Conservation (phyloP, 1,140 invertebrate species). For the Muscidifurax raptorellus region DNA sequence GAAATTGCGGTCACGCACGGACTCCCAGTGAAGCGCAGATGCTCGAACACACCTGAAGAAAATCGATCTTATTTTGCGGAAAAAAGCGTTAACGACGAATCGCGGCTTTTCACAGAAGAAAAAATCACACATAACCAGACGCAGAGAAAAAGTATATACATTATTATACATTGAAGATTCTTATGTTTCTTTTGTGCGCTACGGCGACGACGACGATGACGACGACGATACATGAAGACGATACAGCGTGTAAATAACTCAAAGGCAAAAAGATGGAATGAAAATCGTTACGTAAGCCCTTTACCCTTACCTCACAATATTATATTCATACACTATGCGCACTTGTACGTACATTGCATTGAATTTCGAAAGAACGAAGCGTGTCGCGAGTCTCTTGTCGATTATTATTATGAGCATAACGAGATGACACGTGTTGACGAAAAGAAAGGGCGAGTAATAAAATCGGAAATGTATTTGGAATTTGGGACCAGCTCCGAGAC, state of each 20-base stretch:
- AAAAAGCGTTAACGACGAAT: constrained; percentile 8
- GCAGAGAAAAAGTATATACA: constrained; percentile 9
- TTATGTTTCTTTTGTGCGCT: constrained; percentile 2
- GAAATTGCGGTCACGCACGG: constrained; percentile 70
- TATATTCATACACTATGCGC: constrained; percentile 41
- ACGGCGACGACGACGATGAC: not conserved
- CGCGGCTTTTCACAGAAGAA: not conserved
- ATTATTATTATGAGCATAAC: not conserved
- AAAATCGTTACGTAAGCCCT: constrained; percentile 40
- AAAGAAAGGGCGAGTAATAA: not conserved
- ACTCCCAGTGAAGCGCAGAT: constrained; percentile 67
- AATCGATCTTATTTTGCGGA: constrained; percentile 35
- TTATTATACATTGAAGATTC: constrained; percentile 34
- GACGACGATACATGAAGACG: not conserved
- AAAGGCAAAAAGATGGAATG: constrained; percentile 19
- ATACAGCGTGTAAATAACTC: constrained; percentile 43
- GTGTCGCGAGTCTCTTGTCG: not conserved
- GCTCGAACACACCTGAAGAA: not conserved
- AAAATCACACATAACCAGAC: not conserved
- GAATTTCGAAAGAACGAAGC: constrained; percentile 3
- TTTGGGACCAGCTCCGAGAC: constrained; percentile 47
- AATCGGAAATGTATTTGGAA: not conserved
- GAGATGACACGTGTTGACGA: not conserved
- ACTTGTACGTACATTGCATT: constrained; percentile 31
- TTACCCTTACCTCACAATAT: constrained; percentile 44